A percentile compares a stretch with the other conserved stretches of the same genome.
Conservation (phyloP, 1,140 invertebrate species). For the Geopemphigus sp. region DNA sequence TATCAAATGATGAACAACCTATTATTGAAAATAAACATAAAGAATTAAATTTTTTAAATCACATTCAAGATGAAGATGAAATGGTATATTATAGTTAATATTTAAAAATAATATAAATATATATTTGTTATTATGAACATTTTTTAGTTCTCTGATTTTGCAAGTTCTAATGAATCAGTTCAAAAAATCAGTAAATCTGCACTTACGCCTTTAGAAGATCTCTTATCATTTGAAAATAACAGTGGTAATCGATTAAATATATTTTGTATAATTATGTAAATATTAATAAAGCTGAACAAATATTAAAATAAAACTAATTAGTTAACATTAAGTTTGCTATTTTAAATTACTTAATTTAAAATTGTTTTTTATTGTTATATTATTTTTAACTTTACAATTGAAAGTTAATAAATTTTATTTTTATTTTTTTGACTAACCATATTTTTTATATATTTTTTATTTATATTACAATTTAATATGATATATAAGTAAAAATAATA, state of each 20-base stretch:
- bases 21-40: conserved; percentile 51
- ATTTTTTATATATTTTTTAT: no score
- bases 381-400: no score
- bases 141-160: conserved; percentile 53
- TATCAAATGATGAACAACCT: conserved; percentile 52
- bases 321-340: no score
- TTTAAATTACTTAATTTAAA: no score
- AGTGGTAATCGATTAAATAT: conserved; percentile 2
- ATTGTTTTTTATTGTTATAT: no score
- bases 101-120: conserved; percentile 48
- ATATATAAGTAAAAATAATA: no score
- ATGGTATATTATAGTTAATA: conserved; percentile 26
- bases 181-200: conserved; percentile 40
- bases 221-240: conserved; percentile 20
- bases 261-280: conserved; percentile 53
- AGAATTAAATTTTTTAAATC: conserved; percentile 56
- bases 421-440: no score
- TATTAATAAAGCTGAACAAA: no score
- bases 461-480: no score
- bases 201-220: conserved; percentile 22
- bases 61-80: conserved; percentile 51
- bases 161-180: conserved; percentile 52
- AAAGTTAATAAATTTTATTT: no score
- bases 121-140: neutral
- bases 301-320: no score